These are phyloP conservation scores for Actenoides hombroni DNA, from an alignment of 2,113 vertebrate genomes.

Conservation along the genomic window DNA sequence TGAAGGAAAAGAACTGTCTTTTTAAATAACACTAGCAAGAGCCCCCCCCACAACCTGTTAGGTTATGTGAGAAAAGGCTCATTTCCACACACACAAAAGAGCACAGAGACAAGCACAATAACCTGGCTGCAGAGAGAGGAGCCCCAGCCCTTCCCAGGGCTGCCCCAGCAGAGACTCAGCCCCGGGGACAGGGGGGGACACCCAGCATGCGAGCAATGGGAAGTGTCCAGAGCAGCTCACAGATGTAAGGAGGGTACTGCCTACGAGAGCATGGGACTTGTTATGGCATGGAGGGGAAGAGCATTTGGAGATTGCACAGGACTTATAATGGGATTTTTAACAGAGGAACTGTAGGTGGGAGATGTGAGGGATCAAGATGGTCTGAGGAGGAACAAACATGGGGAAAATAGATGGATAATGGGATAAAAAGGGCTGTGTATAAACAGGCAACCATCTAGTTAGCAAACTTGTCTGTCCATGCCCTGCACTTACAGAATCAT, in stretches of 20 bases:
- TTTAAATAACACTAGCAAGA: neutral
- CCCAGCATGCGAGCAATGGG: neutral
- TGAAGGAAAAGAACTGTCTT: neutral
- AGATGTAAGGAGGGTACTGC: neutral
- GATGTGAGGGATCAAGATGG: neutral
- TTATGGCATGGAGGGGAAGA: neutral
- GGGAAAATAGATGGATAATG: neutral
- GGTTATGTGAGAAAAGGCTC: neutral
- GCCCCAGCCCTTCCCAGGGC: neutral
- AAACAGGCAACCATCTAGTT: neutral
- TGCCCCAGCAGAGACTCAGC: neutral
- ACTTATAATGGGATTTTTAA: neutral
- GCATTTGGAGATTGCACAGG: neutral
- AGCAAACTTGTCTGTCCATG: neutral
- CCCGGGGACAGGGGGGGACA: neutral
- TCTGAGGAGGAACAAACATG: neutral
- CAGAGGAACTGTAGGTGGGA: neutral
- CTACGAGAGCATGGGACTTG: rapidly evolving
- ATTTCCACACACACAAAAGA: neutral
- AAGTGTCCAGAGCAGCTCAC: neutral
- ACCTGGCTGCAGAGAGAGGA: neutral
- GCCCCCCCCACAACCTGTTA: neutral
- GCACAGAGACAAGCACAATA: neutral
- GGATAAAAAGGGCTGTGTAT: neutral
- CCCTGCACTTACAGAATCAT: neutral